Base-by-base conservation (phyloP, 2,888 invertebrate species). In the Marasmarcha lunaedactyla region DNA sequence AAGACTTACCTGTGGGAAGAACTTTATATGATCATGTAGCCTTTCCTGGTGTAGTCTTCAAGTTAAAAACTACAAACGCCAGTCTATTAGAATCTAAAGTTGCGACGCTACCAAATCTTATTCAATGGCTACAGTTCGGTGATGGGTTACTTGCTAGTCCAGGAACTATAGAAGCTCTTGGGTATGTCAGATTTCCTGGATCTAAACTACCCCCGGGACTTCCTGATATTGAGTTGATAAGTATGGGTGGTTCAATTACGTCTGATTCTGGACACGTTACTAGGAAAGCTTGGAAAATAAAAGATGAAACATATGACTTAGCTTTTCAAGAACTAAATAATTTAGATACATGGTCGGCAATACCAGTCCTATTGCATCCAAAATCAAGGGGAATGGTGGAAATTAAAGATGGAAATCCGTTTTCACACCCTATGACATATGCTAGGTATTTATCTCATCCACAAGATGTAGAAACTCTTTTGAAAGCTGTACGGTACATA, bases 371-470 rank as follows among this genome's bases (percentile, higher is more conserved):
- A 11, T 85, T 92, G 38, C 87, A 90, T 50, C 94, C 94, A 0
- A 87, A 87, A 60, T 93, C 93, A 3, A 84, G 84, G 42, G 94
- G 94, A 0, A 85, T 85, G 6, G 59, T 94, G 0, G 87, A 85
- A 58, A 81, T 97, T 1, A 86, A 86, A 50, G 89, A 90, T 25
- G 86, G 85, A n/a, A 87, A 93, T 71, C 93, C 94, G 0, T 85
- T 87, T 38, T 88, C 90, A 1, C 87, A 89, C 55, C 94, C 96
- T 0, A 84, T 89, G 43, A 85, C 96, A 42, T 88, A 91, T 52
- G 90, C 93, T 0, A 92, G 95, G 52, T 95, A 94, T 59, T 87
- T 94, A 42, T 84, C 86, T 0, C 87, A 93, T 56, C 86, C 87
- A 10, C 78, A 85, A 41, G 86, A 93, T 51, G 61, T 89, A 35